A percentile compares a stretch with the other conserved stretches of the same genome.
Evolutionary conservation across 2,797 vertebrate genomes (phyloP).

Genomic region (Petrocephalus sullivani): DNA sequence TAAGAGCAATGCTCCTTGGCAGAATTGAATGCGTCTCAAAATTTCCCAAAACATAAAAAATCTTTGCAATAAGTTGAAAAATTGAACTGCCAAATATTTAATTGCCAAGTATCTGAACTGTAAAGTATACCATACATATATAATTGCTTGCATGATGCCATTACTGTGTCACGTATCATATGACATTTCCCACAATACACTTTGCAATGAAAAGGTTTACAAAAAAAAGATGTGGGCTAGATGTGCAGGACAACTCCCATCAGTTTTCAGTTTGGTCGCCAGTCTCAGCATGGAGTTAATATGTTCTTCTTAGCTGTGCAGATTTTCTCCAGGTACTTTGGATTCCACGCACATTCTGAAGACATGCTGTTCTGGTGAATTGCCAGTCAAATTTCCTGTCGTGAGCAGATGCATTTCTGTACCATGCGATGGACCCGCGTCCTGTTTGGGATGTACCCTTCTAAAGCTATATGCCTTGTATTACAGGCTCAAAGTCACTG

Average conservation of each 20-base stretch:
- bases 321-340: constrained; percentile 4
- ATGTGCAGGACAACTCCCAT: neutral
- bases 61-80: neutral
- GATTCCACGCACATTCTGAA: neutral
- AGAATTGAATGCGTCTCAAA: neutral
- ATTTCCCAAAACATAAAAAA: neutral
- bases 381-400: neutral
- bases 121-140: neutral
- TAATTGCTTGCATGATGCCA: neutral
- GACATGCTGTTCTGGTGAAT: neutral
- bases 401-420: neutral
- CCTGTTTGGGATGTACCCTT: neutral
- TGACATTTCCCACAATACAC: neutral
- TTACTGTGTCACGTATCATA: neutral
- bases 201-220: neutral
- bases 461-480: neutral
- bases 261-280: neutral
- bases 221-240: neutral
- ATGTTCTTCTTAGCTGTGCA: neutral
- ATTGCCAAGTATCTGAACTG: neutral
- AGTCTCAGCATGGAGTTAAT: neutral
- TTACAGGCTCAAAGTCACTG: neutral
- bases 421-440: neutral
- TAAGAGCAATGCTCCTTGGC: neutral
- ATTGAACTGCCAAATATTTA: neutral